These are phyloP conservation scores for Falcaria lacertinaria DNA, from an alignment of 2,888 invertebrate species.

Conservation along the genomic window DNA sequence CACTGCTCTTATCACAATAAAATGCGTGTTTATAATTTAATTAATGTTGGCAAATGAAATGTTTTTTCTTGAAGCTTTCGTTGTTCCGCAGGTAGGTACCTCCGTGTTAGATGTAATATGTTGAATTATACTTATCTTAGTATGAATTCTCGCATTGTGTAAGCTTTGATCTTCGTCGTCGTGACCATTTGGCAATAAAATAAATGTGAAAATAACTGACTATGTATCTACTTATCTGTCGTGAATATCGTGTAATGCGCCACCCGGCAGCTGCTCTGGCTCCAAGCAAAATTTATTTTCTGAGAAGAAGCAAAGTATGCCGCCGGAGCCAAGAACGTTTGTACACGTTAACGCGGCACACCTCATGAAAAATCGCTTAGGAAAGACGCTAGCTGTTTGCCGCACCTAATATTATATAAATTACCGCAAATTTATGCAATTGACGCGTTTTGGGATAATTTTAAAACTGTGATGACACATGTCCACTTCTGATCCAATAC, in stretches of 20 bases:
- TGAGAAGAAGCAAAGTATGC: constrained; percentile 70
- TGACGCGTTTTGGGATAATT: background rate
- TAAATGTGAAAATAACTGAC: constrained; percentile 40
- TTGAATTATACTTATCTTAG: no score
- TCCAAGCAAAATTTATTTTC: constrained; percentile 73
- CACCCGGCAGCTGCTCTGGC: constrained; percentile 37
- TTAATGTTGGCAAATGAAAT: no score
- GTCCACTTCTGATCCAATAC: constrained; percentile 2
- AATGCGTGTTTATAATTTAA: no score
- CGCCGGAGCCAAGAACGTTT: constrained; percentile 65
- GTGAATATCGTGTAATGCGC: constrained; percentile 51
- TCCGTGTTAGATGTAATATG: no score
- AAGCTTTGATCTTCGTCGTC: background rate
- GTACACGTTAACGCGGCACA: constrained; percentile 74
- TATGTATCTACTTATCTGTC: constrained; percentile 56
- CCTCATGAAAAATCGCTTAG: constrained; percentile 78
- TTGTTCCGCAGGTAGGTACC: no score
- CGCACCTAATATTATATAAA: constrained; percentile 34
- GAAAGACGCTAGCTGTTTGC: constrained; percentile 52
- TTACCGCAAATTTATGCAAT: constrained; percentile 22
- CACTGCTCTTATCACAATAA: no score
- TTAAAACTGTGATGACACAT: constrained; percentile 1
- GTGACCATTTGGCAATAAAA: constrained; percentile 23
- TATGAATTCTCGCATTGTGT: no score
- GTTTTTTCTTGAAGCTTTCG: no score